These are phyloP conservation scores for Anastatus disparis DNA, from an alignment of 1,140 invertebrate genomes.

Conservation along the genomic window DNA sequence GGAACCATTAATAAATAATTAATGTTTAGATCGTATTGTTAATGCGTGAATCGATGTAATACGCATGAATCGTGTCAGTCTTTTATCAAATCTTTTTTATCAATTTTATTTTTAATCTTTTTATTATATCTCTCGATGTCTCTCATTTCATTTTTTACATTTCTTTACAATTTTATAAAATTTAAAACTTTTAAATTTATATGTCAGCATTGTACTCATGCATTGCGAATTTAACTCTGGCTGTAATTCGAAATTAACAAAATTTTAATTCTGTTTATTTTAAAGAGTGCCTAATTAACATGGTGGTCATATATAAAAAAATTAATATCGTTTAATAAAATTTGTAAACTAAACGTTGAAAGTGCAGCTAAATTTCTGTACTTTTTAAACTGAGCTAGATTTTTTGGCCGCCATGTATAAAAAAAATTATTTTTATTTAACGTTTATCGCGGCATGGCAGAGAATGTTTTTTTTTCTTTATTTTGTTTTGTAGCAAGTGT, in stretches of 20 bases:
- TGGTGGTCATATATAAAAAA: not conserved
- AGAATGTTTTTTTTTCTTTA: constrained; percentile 65
- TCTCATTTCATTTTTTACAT: constrained; percentile 16
- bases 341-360: not conserved
- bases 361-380: not conserved
- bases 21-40: constrained; percentile 35
- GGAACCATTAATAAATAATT: constrained; percentile 38
- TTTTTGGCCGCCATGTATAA: not conserved
- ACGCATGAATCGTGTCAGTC: constrained; percentile 47
- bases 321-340: not conserved
- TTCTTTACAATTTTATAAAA: constrained; percentile 2
- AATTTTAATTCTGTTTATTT: not conserved
- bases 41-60: constrained; percentile 35
- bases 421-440: constrained; percentile 26
- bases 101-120: not conserved
- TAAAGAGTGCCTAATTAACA: constrained; percentile 13
- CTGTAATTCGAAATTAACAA: not conserved
- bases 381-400: not conserved
- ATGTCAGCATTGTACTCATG: not conserved
- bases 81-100: constrained; percentile 37
- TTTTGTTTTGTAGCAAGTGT: constrained; percentile 65
- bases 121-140: too few species aligned
- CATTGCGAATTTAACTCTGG: not conserved
- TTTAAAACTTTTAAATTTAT: not conserved
- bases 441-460: constrained; percentile 60